Percentiles rank a stretch among this genome's conserved stretches.
These are phyloP conservation scores for Fistularia tabacaria DNA, from an alignment of 2,797 vertebrate species.

Conservation along the genomic window DNA sequence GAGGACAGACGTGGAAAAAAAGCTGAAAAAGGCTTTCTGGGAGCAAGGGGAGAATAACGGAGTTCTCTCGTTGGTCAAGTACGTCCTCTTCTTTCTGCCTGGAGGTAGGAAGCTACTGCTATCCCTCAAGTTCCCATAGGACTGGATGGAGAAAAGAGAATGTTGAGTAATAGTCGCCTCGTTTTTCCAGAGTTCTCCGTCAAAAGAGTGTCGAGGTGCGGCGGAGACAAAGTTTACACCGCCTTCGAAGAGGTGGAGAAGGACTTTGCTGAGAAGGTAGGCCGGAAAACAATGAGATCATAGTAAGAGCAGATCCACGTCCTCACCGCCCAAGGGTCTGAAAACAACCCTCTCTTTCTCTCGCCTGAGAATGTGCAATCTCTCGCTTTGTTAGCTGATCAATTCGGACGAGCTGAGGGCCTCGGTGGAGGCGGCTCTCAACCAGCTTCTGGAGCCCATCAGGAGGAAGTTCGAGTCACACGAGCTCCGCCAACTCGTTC, in stretches of 20 bases:
- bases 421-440: slow-evolving; percentile 87
- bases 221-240: slow-evolving; percentile 90
- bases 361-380: neutral
- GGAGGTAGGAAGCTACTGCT: slow-evolving; percentile 73
- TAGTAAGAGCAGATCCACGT: neutral
- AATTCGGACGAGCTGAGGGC: slow-evolving; percentile 96
- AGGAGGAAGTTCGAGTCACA: slow-evolving; percentile 89
- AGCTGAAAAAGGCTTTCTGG: slow-evolving; percentile 96
- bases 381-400: slow-evolving; percentile 69
- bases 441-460: slow-evolving; percentile 91
- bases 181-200: slow-evolving; percentile 84
- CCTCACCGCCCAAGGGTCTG: no score
- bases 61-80: slow-evolving; percentile 89
- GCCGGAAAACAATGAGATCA: neutral
- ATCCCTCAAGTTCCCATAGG: neutral
- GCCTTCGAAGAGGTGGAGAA: slow-evolving; percentile 85
- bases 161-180: neutral
- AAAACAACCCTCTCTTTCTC: neutral
- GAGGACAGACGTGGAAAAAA: slow-evolving; percentile 94
- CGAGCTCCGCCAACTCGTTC: slow-evolving; percentile 85
- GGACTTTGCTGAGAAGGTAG: slow-evolving; percentile 89
- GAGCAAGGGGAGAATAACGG: slow-evolving; percentile 97
- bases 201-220: slow-evolving; percentile 90
- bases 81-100: slow-evolving; percentile 89
- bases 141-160: neutral